Base-by-base conservation (phyloP, 2,888 invertebrate genomes). In the Leptura quadrifasciata region DNA sequence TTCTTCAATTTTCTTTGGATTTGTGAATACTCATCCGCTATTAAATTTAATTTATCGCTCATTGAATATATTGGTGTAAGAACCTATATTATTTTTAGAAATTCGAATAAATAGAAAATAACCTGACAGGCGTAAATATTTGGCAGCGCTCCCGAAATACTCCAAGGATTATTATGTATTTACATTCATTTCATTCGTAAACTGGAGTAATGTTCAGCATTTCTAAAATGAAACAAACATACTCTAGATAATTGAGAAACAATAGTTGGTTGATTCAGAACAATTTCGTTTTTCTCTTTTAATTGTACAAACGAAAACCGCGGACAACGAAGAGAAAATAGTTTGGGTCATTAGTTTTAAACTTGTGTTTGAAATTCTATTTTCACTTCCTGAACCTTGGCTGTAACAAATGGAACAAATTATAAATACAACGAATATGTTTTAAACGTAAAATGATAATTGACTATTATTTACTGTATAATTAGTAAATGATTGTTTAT, bases 401-500 rank as follows among this genome's bases (percentile, higher is more conserved):
- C 24, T 15, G 20, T 24, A 58, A 61, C 8, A 17, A 61, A 61
- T n/a, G 27, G 6, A 61, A 31, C 35, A 18, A 61, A 61, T 61
- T 61, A 35, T 35, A 61, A 31, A 61, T 61, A n/a, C 61, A 61
- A 10, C n/a, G 18, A n/a, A 18, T 39, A 15, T 39, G 39, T 39
- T 39, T 39, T 39, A 39, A 39, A 18, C 31, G 61, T 35, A 27
- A 17, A 61, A 61, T 31, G 10, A 27, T 27, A 21, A 58, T 31
- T 17, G 31, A 35, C 61, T 35, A 17, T 61, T 31, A 61, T 61
- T 61, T 61, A 20, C 35, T 35, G 27, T 35, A 18, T 21, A 61
- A 61, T 61, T 61, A 61, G 35, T 35, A 18, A 31, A 0, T 17
- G 9, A 61, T 61, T 58, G 27, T 61, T 61, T 61, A 61, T 35